Percentiles rank a stretch among this genome's conserved stretches.
Evolutionary conservation across 2,888 invertebrate genomes (phyloP).

Genomic region (Halocaridina rubra): DNA sequence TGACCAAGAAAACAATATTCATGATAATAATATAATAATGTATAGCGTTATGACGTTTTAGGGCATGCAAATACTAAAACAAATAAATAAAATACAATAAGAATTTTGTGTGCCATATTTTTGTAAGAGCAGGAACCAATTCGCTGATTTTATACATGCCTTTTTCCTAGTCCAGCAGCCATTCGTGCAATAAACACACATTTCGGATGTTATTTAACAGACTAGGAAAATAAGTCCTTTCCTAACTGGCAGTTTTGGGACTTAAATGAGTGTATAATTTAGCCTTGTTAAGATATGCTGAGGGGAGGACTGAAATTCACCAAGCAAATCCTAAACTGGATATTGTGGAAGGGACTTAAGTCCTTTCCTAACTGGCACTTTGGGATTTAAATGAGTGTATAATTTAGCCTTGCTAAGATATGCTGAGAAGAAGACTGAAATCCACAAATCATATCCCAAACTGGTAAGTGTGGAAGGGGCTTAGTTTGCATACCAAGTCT

Average conservation of each 20-base stretch:
- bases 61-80: not conserved
- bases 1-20: not conserved
- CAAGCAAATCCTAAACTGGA: conserved; percentile 3
- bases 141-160: conserved; percentile 22
- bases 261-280: not conserved
- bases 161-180: not conserved
- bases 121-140: conserved; percentile 12
- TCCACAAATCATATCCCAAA: conserved; percentile 5
- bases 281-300: not conserved
- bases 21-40: not conserved
- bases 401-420: not conserved
- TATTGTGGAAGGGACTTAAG: no score
- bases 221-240: no score
- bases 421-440: not conserved
- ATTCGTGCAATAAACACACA: no score
- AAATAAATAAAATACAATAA: not conserved
- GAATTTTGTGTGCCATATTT: conserved; percentile 34
- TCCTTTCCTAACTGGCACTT: no score
- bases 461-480: no score
- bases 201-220: no score
- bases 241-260: not conserved
- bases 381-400: not conserved
- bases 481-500: no score
- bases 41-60: not conserved
- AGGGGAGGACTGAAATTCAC: conserved; percentile 6